Conservation (phyloP, 2,797 vertebrate species). For the Huso huso region DNA sequence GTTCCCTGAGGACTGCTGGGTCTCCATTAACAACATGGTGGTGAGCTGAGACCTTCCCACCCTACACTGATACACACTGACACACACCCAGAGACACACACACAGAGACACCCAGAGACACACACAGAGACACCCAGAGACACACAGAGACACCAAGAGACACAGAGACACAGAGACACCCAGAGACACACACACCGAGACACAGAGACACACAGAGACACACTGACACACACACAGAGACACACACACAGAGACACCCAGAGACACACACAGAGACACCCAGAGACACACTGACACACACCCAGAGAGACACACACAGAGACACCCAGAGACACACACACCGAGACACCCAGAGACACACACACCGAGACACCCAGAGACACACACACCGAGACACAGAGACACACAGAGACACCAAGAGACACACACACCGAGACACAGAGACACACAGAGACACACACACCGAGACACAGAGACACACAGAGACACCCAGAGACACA, state of each 20-base stretch:
- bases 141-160: no score
- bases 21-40: conserved; percentile 67
- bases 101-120: background rate
- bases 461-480: no score
- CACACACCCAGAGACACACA: background rate
- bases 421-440: no score
- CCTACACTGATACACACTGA: background rate
- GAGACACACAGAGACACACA: background rate
- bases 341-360: no score
- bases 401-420: no score
- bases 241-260: background rate
- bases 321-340: no score
- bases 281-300: background rate
- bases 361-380: no score
- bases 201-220: background rate
- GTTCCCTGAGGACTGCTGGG: conserved; percentile 65
- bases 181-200: background rate
- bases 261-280: background rate
- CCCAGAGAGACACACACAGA: no score
- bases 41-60: conserved; percentile 24
- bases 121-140: no score
- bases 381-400: no score
- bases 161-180: no score
- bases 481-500: no score
- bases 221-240: background rate